phyloP scores from a whole-genome alignment of 64 coral and sea anemone species.

The Hydrozoanthus tunicans region DNA sequence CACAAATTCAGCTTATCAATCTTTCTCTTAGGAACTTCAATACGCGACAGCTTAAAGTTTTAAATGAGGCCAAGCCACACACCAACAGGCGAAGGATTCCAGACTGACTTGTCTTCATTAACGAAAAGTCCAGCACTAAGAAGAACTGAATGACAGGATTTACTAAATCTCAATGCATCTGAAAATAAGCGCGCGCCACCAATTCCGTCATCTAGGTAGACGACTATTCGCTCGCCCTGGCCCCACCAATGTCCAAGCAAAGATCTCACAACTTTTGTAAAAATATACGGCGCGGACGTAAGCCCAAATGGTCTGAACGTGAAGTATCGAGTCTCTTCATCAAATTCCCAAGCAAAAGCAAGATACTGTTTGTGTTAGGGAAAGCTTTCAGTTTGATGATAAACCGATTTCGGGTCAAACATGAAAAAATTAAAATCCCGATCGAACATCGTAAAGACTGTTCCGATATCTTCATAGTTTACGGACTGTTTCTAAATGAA shows the following conservation, averaged over 20 bases:
- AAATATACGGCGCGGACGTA: constrained; percentile 56
- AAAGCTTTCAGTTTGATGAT: constrained; percentile 66
- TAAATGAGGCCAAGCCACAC: constrained; percentile 34
- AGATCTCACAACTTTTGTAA: constrained; percentile 64
- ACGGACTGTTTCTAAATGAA: constrained; percentile 72
- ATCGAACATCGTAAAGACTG: constrained; percentile 58
- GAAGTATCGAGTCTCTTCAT: constrained; percentile 46
- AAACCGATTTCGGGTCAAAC: constrained; percentile 71
- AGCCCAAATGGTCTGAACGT: constrained; percentile 58
- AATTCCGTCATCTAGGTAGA: constrained; percentile 65
- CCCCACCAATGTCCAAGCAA: constrained; percentile 60
- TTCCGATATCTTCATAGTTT: constrained; percentile 59
- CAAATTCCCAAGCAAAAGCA: constrained; percentile 45
- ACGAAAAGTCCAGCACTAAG: constrained; percentile 38
- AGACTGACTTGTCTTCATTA: constrained; percentile 52
- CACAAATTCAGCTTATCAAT: background rate
- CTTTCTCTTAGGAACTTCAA: constrained; percentile 7
- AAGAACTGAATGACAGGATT: constrained; percentile 33
- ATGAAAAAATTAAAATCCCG: constrained; percentile 60
- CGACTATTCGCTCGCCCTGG: constrained; percentile 44
- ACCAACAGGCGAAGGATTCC: constrained; percentile 47
- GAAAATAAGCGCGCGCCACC: constrained; percentile 5
- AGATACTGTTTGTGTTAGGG: constrained; percentile 56
- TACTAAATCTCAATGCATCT: constrained; percentile 18
- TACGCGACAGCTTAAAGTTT: background rate